Base-by-base conservation (phyloP, 2,888 invertebrate species). In the Spilosoma lubricipeda region DNA sequence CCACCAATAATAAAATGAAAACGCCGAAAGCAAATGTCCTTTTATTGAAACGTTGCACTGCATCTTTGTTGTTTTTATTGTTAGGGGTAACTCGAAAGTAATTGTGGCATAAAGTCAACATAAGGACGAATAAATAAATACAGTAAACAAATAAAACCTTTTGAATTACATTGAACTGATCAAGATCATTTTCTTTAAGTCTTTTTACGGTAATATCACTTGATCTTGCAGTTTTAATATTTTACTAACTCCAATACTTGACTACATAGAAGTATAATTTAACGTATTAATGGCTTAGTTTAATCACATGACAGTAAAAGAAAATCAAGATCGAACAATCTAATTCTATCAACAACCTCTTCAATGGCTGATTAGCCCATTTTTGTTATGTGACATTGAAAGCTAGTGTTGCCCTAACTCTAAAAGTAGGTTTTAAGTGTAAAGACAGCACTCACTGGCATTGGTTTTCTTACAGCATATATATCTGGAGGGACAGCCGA, bases 1-100 rank as follows among this genome's bases (percentile, higher is more conserved):
- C 99, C 83, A 99, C 99, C 87, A 99, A 94, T 82, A 99, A 93
- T 80, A 99, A 96, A 85, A 99, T 96, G 87, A 98, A 96, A 83
- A 99, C 96, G 87, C 99, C 99, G 87, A 99, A 96, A 78, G 98
- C 96, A 86, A 99, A 97, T 89, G 94, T 93, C 86, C 91, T 92
- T 82, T 91, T 93, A 82, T 92, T 93, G 78, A 89, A 89, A 80
- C 92, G 91, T 81, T 92, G 93, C 52, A 81, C 87, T 80, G 89
- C 93, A 92, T 95, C 94, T 85, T 93, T 93, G 78, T 84, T 90
- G 80, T 90, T 93, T 87, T 93, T 95, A 86, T 91, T 94, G 85
- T 89, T 92, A 79, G 90, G 87, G 69, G 89, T 87, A 78, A 95
- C 93, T 80, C 92, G 90, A 89, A 95, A 95, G 89, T 93, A 95